Evolutionary conservation across 2,888 invertebrate species (phyloP).

Genomic region (Lypha dubia): DNA sequence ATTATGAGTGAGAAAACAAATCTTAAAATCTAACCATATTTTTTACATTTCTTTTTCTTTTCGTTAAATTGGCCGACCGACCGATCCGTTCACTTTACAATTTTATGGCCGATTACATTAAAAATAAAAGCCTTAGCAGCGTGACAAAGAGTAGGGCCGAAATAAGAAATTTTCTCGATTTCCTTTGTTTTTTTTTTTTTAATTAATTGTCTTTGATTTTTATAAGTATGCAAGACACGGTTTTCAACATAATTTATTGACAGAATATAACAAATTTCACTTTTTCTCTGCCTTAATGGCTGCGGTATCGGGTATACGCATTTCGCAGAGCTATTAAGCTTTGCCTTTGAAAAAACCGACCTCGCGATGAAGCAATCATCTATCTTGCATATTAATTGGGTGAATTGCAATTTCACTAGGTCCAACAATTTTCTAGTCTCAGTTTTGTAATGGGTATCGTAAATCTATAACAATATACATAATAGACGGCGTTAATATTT

Average conservation of each 20-base stretch:
- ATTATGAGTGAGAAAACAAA: constrained; percentile 24
- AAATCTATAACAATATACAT: constrained; percentile 35
- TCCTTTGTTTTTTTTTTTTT: constrained; percentile 24
- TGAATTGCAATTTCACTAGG: neutral
- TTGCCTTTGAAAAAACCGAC: constrained; percentile 51
- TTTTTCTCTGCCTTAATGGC: constrained; percentile 65
- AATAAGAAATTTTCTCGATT: constrained; percentile 18
- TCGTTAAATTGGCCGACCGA: constrained; percentile 38
- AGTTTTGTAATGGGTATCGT: constrained; percentile 1
- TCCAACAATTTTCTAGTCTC: neutral
- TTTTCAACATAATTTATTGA: constrained; percentile 48
- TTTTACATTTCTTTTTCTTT: constrained; percentile 16
- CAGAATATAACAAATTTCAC: constrained; percentile 59
- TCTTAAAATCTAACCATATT: constrained; percentile 43
- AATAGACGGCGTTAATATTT: constrained; percentile 55
- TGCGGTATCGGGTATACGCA: constrained; percentile 59
- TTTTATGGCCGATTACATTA: constrained; percentile 14
- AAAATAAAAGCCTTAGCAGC: constrained; percentile 19
- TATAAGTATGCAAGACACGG: constrained; percentile 8
- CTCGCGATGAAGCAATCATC: constrained; percentile 14
- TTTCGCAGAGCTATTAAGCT: constrained; percentile 57
- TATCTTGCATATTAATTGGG: constrained; percentile 7
- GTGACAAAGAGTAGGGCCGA: constrained; percentile 5
- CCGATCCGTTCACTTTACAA: constrained; percentile 54
- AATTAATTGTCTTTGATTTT: constrained; percentile 4